Evolutionary conservation across 2,888 invertebrate species (phyloP).

Genomic region (Luperina nickerlii): DNA sequence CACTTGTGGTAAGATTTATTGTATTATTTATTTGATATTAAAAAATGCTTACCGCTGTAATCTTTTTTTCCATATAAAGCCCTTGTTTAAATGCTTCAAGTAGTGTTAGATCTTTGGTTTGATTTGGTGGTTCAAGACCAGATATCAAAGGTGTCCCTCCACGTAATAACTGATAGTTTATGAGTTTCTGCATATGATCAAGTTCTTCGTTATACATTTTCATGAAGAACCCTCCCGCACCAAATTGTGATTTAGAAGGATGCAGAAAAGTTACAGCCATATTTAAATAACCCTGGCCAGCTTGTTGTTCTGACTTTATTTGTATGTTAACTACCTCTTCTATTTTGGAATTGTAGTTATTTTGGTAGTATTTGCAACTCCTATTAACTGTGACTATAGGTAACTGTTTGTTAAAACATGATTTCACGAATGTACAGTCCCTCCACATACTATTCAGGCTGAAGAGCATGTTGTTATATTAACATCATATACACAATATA

Average conservation of each 20-base stretch:
- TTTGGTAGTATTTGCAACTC: constrained; percentile 46
- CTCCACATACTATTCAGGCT: constrained; percentile 14
- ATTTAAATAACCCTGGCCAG: constrained; percentile 73
- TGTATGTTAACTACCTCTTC: constrained; percentile 72
- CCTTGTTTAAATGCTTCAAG: constrained; percentile 71
- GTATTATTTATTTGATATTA: background rate
- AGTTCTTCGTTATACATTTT: constrained; percentile 77
- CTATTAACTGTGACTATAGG: background rate
- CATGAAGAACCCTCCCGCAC: constrained; percentile 76
- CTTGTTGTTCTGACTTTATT: constrained; percentile 76
- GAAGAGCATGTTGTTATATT: constrained; percentile 7
- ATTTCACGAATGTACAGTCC: background rate
- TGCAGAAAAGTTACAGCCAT: constrained; percentile 74
- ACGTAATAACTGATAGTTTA: constrained; percentile 74
- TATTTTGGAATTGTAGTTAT: constrained; percentile 68
- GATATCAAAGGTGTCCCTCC: constrained; percentile 69
- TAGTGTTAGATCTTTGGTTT: constrained; percentile 61
- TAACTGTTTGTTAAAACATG: constrained; percentile 20
- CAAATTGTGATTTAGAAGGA: constrained; percentile 67
- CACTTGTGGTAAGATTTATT: background rate
- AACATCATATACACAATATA: background rate
- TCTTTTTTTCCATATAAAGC: constrained; percentile 72
- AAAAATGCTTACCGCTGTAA: constrained; percentile 70
- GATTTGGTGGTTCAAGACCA: constrained; percentile 59
- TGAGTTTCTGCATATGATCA: constrained; percentile 72